Evolutionary conservation across 2,888 invertebrate species (phyloP).

Genomic region (Andricus curvator): DNA sequence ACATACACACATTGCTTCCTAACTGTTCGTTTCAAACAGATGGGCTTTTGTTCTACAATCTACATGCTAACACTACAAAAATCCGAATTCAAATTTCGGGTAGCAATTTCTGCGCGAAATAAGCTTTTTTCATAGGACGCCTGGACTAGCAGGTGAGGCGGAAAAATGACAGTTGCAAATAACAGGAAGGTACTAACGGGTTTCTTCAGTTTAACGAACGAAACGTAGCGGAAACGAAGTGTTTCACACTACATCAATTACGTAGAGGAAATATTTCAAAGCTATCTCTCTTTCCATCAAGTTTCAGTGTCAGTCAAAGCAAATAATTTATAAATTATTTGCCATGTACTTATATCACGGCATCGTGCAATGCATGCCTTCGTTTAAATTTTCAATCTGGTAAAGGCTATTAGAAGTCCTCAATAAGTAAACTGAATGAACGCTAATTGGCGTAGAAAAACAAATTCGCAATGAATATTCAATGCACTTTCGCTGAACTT

Average conservation of each 20-base stretch:
- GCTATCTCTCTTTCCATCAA: background rate
- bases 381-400: background rate
- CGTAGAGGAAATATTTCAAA: background rate
- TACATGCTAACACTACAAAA: no score
- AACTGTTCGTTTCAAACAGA: no score
- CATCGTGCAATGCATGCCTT: background rate
- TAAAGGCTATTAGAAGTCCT: background rate
- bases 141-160: background rate
- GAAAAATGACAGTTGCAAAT: background rate
- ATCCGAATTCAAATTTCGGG: no score
- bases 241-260: background rate
- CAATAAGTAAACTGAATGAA: constrained; percentile 5
- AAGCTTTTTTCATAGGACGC: no score
- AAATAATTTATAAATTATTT: background rate
- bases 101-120: no score
- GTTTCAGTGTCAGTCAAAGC: background rate
- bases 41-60: no score
- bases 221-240: background rate
- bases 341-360: background rate
- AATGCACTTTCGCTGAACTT: background rate
- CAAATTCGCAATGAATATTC: background rate
- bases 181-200: background rate
- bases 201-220: background rate
- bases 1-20: no score
- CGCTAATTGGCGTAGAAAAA: constrained; percentile 14